These are phyloP conservation scores for Dascillus cervinus DNA, from an alignment of 2,888 invertebrate species.

Conservation along the genomic window DNA sequence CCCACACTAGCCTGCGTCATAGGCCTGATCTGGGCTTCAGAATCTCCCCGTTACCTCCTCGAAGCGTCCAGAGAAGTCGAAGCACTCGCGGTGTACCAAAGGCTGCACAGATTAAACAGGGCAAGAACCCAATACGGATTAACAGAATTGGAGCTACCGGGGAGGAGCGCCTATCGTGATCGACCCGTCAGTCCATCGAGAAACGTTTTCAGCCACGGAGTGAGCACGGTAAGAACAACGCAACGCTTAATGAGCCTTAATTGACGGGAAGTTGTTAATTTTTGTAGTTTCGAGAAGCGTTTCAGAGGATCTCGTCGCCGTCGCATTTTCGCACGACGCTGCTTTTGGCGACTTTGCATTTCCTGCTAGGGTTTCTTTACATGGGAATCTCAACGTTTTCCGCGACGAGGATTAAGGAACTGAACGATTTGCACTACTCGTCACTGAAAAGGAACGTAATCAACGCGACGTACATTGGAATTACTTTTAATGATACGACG, in stretches of 20 bases:
- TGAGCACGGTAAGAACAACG: conserved; percentile 32
- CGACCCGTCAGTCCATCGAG: conserved; percentile 31
- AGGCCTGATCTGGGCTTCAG: conserved; percentile 65
- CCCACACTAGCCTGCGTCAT: conserved; percentile 63
- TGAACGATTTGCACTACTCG: conserved; percentile 39
- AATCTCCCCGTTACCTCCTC: conserved; percentile 65
- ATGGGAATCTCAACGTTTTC: conserved; percentile 51
- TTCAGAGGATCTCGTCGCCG: conserved; percentile 58
- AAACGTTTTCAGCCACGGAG: conserved; percentile 32
- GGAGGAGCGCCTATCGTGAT: conserved; percentile 47
- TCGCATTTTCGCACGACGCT: conserved; percentile 56
- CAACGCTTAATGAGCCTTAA: too few species aligned
- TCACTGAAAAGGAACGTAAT: conserved; percentile 27
- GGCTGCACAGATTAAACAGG: conserved; percentile 37
- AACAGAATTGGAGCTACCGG: conserved; percentile 63
- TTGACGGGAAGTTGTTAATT: conserved; percentile 1
- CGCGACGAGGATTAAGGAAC: conserved; percentile 43
- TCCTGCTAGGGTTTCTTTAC: conserved; percentile 45
- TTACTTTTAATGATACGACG: conserved; percentile 51
- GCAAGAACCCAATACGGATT: conserved; percentile 49
- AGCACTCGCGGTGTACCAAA: conserved; percentile 70
- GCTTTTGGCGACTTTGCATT: conserved; percentile 51
- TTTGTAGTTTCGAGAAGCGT: conserved; percentile 61
- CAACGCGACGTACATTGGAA: conserved; percentile 28
- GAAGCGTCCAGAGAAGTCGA: conserved; percentile 71